A percentile compares a stretch with the other conserved stretches of the same genome.
These are phyloP conservation scores for Drosophila cardini DNA, from an alignment of 1,140 invertebrate species.

Conservation along the genomic window DNA sequence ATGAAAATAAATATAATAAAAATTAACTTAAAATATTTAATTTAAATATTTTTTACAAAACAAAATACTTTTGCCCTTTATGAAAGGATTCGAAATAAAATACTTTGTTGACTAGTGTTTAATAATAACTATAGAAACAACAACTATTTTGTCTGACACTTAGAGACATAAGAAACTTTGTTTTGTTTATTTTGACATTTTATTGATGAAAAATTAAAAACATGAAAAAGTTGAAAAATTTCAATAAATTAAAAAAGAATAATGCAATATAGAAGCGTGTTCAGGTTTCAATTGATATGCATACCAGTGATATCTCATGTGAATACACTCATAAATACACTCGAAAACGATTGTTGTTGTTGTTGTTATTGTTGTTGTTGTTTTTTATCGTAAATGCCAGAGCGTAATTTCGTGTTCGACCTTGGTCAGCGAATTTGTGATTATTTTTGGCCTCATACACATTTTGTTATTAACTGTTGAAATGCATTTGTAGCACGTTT, in stretches of 20 bases:
- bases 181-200: background rate
- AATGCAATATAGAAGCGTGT: constrained; percentile 6
- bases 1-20: too few species aligned
- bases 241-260: background rate
- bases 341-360: background rate
- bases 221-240: background rate
- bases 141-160: too few species aligned
- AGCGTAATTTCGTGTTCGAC: constrained; percentile 42
- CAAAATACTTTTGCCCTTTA: too few species aligned
- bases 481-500: constrained; percentile 49
- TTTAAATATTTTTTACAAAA: too few species aligned
- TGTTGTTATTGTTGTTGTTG: constrained; percentile 14
- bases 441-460: constrained; percentile 28
- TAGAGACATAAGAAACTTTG: too few species aligned
- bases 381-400: constrained; percentile 32
- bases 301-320: constrained; percentile 16
- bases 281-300: constrained; percentile 39
- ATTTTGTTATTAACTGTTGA: background rate
- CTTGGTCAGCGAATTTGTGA: constrained; percentile 46
- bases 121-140: too few species aligned
- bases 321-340: constrained; percentile 22
- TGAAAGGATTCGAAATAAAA: too few species aligned
- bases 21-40: too few species aligned
- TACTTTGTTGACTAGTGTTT: too few species aligned
- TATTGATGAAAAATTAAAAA: constrained; percentile 3